These are phyloP conservation scores for Gambelia wislizenii DNA, from an alignment of 2,797 vertebrate genomes.

Conservation along the genomic window DNA sequence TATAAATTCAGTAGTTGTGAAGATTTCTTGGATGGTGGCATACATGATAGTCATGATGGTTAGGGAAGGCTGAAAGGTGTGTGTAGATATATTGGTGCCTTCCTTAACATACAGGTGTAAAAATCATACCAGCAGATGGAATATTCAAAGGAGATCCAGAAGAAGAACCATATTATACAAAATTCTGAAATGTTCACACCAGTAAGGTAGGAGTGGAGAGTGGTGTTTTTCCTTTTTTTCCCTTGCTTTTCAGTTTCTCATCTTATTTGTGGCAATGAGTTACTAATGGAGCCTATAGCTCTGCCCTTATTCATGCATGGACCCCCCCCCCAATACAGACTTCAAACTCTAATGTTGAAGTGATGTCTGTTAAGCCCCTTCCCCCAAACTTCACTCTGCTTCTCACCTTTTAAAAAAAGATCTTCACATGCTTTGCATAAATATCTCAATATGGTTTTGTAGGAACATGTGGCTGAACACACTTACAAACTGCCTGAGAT, in stretches of 20 bases:
- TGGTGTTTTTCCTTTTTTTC: too few species aligned
- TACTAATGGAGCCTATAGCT: neutral
- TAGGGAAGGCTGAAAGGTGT: neutral
- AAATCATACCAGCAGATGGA: neutral
- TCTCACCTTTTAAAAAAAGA: too few species aligned
- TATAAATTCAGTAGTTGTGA: neutral
- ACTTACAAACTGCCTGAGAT: too few species aligned
- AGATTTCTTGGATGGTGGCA: neutral
- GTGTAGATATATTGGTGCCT: neutral
- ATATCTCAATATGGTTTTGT: too few species aligned
- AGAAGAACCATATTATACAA: neutral
- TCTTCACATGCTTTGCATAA: too few species aligned
- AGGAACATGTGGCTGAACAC: too few species aligned
- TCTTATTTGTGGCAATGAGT: too few species aligned
- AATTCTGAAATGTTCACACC: neutral
- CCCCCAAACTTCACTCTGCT: too few species aligned
- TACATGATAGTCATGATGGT: neutral
- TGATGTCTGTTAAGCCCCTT: too few species aligned
- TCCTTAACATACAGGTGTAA: neutral
- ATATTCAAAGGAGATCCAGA: neutral
- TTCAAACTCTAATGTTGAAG: neutral
- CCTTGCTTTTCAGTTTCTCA: too few species aligned
- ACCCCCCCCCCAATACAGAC: neutral
- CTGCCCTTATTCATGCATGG: neutral
- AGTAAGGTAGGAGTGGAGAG: neutral